Evolutionary conservation across 2,113 vertebrate genomes (phyloP).

Genomic region (Agelaius phoeniceus): DNA sequence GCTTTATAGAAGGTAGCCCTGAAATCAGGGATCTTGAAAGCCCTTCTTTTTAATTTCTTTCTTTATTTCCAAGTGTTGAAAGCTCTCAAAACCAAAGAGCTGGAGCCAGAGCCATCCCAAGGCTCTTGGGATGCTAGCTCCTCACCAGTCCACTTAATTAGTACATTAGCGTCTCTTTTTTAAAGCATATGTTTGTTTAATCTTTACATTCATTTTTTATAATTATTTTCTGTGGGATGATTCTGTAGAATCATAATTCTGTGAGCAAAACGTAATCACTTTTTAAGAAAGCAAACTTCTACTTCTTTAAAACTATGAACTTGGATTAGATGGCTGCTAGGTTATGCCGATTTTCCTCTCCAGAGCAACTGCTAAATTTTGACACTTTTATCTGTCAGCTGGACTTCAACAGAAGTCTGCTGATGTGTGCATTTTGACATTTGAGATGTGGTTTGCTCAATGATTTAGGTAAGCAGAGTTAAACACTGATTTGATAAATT

Average conservation of each 20-base stretch:
- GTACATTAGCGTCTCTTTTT: not conserved
- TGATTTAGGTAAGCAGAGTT: not conserved
- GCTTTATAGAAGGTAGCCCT: not conserved
- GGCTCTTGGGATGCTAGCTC: not conserved
- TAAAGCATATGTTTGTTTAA: not conserved
- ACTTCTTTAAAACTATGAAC: not conserved
- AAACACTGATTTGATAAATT: not conserved
- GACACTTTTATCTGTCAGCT: not conserved
- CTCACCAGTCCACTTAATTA: not conserved
- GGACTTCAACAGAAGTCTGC: not conserved
- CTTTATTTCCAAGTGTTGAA: not conserved
- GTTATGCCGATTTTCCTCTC: not conserved
- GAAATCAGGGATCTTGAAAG: not conserved
- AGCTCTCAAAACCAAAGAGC: not conserved
- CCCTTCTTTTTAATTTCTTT: not conserved
- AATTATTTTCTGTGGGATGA: not conserved
- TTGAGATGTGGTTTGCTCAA: not conserved
- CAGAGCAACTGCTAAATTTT: not conserved
- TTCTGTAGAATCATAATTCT: not conserved
- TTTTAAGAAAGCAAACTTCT: not conserved
- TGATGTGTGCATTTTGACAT: not conserved
- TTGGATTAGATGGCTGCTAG: not conserved
- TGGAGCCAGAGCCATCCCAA: not conserved
- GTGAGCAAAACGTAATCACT: not conserved
- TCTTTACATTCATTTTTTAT: not conserved